phyloP scores from a whole-genome alignment of 1,140 invertebrate species.

The Eurosta solidaginis region DNA sequence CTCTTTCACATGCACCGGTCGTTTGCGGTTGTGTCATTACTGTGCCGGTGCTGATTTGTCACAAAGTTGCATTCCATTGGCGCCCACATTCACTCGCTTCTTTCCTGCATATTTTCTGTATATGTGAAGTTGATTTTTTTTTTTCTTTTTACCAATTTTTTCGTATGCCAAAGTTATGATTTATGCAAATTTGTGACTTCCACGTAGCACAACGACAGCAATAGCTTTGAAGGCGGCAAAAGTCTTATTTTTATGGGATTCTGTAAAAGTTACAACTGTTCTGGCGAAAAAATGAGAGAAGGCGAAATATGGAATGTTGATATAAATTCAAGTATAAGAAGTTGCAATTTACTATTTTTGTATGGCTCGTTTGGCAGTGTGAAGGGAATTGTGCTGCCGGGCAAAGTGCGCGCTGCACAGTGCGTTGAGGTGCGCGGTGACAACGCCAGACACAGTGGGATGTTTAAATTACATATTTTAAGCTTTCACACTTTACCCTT shows the following conservation, averaged over 20 bases:
- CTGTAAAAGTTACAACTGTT: constrained; percentile 6
- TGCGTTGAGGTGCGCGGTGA: too few relatives aligned
- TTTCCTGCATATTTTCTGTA: background rate
- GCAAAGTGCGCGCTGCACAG: too few relatives aligned
- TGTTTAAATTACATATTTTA: constrained; percentile 5
- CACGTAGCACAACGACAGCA: constrained; percentile 3
- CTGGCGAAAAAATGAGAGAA: background rate
- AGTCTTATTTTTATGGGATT: constrained; percentile 19
- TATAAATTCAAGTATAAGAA: background rate
- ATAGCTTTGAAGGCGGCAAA: background rate
- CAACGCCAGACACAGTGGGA: background rate
- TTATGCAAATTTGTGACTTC: constrained; percentile 27
- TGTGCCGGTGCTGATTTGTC: background rate
- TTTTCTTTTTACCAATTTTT: background rate
- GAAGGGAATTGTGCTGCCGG: too few relatives aligned
- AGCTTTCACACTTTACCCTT: constrained; percentile 21
- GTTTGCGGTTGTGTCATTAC: background rate
- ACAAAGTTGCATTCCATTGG: background rate
- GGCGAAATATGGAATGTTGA: background rate
- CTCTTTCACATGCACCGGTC: background rate
- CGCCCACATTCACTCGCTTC: background rate
- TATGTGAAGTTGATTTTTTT: background rate
- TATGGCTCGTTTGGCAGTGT: background rate
- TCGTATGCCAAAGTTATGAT: constrained; percentile 16
- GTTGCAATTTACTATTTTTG: background rate